Evolutionary conservation across 2,113 vertebrate species (phyloP).

Genomic region (Marcusenius ussheri): DNA sequence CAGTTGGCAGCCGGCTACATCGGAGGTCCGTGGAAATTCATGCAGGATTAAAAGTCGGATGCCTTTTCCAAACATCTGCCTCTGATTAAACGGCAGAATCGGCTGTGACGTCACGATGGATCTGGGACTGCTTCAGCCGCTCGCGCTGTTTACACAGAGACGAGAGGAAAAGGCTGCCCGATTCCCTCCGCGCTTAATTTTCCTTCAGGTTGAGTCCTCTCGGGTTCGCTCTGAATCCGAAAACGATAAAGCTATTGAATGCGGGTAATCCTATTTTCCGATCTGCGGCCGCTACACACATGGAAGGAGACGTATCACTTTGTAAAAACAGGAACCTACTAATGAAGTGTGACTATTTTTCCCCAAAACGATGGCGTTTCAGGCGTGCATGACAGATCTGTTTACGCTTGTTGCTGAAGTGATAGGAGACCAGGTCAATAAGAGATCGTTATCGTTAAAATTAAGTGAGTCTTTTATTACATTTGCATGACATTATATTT

Average conservation of each 20-base stretch:
- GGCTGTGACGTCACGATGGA: background rate
- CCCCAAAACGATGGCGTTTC: background rate
- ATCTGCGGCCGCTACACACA: background rate
- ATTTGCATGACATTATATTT: background rate
- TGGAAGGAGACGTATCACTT: background rate
- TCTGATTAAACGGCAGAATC: constrained; percentile 47
- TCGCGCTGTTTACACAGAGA: constrained; percentile 20
- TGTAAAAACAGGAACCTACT: background rate
- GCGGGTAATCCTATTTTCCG: background rate
- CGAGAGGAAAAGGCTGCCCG: background rate
- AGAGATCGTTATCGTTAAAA: background rate
- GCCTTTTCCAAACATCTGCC: constrained; percentile 45
- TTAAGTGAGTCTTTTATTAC: background rate
- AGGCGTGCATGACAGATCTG: background rate
- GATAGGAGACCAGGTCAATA: background rate
- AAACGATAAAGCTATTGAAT: background rate
- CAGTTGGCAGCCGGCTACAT: constrained; percentile 42
- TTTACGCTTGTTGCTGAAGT: background rate
- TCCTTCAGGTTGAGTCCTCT: background rate
- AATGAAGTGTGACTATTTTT: background rate
- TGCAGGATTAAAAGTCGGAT: constrained; percentile 35
- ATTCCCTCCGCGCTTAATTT: background rate
- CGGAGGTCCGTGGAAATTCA: constrained; percentile 42
- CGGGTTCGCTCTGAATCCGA: background rate
- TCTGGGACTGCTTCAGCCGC: background rate